These are phyloP conservation scores for Sphyrna mokarran DNA, from an alignment of 2,113 vertebrate genomes.

Conservation along the genomic window DNA sequence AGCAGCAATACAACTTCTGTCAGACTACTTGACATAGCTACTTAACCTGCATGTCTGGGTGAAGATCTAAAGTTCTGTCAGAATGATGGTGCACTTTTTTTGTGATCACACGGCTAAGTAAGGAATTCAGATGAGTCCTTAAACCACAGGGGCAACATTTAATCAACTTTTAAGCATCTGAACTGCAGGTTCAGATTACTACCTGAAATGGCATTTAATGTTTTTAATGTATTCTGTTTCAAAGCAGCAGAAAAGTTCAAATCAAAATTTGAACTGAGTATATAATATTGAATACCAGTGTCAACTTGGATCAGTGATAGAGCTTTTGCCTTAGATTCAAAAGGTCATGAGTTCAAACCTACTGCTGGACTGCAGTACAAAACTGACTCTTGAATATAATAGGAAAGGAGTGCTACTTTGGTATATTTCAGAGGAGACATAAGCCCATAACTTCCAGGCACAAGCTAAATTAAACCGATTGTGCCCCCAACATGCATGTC, in stretches of 20 bases:
- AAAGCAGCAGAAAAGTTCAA: neutral
- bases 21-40: neutral
- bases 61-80: neutral
- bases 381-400: neutral
- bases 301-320: neutral
- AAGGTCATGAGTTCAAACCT: neutral
- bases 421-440: neutral
- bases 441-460: neutral
- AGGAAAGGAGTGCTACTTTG: neutral
- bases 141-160: neutral
- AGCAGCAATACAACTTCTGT: neutral
- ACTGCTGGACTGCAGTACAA: neutral
- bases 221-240: slow-evolving; percentile 6
- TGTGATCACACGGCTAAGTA: neutral
- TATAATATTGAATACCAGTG: neutral
- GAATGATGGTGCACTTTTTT: neutral
- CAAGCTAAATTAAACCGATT: too few species aligned
- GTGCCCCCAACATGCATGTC: too few species aligned
- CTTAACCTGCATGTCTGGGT: neutral
- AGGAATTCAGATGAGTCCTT: neutral
- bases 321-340: neutral
- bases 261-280: neutral
- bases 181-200: neutral
- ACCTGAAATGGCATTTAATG: neutral
- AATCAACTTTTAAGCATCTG: neutral